phyloP scores from a whole-genome alignment of 2,113 vertebrate species.

The Misgurnus mizolepis region DNA sequence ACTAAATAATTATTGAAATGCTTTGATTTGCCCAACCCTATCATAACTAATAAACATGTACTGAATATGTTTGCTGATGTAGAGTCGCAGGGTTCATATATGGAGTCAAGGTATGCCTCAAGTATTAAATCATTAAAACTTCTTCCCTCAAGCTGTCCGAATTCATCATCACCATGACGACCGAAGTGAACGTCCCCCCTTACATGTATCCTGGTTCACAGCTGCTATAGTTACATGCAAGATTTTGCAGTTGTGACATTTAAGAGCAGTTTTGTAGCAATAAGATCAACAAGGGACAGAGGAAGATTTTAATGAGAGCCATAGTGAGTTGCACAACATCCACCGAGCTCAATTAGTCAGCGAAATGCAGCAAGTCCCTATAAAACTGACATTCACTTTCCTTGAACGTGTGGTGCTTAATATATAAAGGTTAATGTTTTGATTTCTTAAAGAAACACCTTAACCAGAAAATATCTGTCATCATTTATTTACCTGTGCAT shows the following conservation, averaged over 20 bases:
- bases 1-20: neutral
- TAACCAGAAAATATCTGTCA: too few relatives aligned
- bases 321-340: neutral
- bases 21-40: neutral
- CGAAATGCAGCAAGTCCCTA: neutral
- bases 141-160: slow-evolving; percentile 30
- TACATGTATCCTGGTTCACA: slow-evolving; percentile 24
- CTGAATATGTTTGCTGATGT: neutral
- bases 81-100: slow-evolving; percentile 20
- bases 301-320: slow-evolving; percentile 10
- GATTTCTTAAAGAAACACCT: neutral
- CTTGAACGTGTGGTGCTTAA: neutral
- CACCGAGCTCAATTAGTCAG: slow-evolving; percentile 13
- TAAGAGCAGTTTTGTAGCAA: slow-evolving; percentile 16
- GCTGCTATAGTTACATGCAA: slow-evolving; percentile 15
- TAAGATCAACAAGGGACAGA: slow-evolving; percentile 28
- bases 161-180: slow-evolving; percentile 58
- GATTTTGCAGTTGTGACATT: slow-evolving; percentile 27
- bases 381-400: neutral
- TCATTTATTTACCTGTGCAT: too few relatives aligned
- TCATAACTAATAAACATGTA: neutral
- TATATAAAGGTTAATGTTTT: neutral
- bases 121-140: slow-evolving; percentile 51
- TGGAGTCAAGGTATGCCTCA: slow-evolving; percentile 27
- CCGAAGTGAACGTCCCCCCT: slow-evolving; percentile 36